These are phyloP conservation scores for Drosophila robusta DNA, from an alignment of 2,888 invertebrate species.

Conservation along the genomic window DNA sequence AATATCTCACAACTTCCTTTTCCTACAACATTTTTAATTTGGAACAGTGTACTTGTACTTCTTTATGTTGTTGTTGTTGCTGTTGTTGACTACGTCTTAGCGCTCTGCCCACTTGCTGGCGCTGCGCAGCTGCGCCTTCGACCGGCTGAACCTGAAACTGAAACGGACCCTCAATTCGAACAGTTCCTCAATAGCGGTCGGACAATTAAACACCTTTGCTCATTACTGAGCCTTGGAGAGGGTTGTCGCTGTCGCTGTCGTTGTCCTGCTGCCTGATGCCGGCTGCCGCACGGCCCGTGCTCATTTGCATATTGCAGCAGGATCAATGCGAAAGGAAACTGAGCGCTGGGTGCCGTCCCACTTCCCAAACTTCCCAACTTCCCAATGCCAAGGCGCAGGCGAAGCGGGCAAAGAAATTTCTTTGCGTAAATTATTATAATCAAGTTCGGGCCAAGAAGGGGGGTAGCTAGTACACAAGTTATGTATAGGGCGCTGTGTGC, in stretches of 20 bases:
- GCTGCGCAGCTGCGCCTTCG: conserved; percentile 34
- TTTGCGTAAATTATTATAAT: conserved; percentile 70
- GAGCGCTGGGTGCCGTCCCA: conserved; percentile 57
- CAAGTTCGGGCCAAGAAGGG: conserved; percentile 31
- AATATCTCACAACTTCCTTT: too few species aligned
- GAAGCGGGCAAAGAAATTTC: conserved; percentile 35
- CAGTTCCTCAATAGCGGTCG: conserved; percentile 34
- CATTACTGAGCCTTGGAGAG: conserved; percentile 59
- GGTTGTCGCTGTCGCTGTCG: conserved; percentile 43
- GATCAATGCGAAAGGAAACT: conserved; percentile 35
- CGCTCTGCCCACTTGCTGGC: conserved; percentile 25
- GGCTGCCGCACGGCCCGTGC: conserved; percentile 49
- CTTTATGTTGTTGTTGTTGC: background rate
- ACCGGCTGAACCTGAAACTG: conserved; percentile 20
- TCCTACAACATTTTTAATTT: too few species aligned
- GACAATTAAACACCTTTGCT: conserved; percentile 78
- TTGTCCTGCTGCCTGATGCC: conserved; percentile 20
- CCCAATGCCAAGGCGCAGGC: conserved; percentile 27
- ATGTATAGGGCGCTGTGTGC: background rate
- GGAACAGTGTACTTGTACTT: background rate
- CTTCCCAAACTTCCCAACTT: conserved; percentile 30
- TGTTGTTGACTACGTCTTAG: background rate
- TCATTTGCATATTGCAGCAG: conserved; percentile 75
- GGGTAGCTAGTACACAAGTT: background rate
- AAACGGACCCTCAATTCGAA: conserved; percentile 23